A percentile compares a stretch with the other conserved stretches of the same genome.
Conservation (phyloP, 1,140 invertebrate species). For the Macrosteles quadrilineatus region DNA sequence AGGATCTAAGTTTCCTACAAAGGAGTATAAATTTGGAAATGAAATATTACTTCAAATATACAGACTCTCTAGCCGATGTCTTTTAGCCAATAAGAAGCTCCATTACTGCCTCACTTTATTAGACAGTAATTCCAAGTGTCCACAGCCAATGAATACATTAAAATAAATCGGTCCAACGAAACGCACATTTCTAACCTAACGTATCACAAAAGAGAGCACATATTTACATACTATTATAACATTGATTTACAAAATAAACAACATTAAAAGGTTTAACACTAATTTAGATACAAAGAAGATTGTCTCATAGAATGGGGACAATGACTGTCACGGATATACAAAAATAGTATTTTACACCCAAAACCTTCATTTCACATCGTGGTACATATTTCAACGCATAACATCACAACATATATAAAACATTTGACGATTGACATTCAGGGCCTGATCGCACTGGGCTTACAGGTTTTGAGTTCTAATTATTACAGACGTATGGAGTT, state of each 20-base stretch:
- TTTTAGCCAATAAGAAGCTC: too few species aligned
- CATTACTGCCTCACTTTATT: too few species aligned
- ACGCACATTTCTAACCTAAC: conserved; percentile 2
- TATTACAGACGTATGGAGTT: not conserved
- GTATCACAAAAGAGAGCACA: conserved; percentile 18
- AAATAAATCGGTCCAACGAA: not conserved
- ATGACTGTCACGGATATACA: not conserved
- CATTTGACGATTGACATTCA: not conserved
- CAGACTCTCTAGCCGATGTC: too few species aligned
- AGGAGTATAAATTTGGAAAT: too few species aligned
- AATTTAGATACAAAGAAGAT: conserved; percentile 23
- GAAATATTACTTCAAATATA: too few species aligned
- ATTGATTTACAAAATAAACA: conserved; percentile 21
- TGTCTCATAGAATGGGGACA: conserved; percentile 19
- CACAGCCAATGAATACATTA: too few species aligned
- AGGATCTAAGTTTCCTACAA: too few species aligned
- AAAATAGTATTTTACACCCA: not conserved
- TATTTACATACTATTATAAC: conserved; percentile 5
- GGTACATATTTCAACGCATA: not conserved
- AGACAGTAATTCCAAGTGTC: too few species aligned
- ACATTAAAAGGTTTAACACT: conserved; percentile 12
- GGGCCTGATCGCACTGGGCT: not conserved
- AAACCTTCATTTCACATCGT: too few species aligned
- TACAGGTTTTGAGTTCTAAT: not conserved
- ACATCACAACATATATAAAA: conserved; percentile 6